phyloP scores from a whole-genome alignment of 2,797 vertebrate species.

The Labroides dimidiatus region DNA sequence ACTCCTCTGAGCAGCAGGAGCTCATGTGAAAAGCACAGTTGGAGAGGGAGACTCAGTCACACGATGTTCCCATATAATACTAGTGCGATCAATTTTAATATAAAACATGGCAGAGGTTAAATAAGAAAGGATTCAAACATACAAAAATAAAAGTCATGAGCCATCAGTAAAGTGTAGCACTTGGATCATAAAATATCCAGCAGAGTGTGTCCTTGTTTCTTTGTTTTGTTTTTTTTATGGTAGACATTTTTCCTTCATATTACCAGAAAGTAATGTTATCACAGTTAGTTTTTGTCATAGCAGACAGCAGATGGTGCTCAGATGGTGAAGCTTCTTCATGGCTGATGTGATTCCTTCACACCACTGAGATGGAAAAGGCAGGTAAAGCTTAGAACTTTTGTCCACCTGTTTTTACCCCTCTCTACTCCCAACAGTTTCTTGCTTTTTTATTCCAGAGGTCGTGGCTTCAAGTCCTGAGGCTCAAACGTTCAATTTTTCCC shows the following conservation, averaged over 20 bases:
- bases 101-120: constrained; percentile 5
- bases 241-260: constrained; percentile 45
- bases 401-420: neutral
- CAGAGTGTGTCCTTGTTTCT: neutral
- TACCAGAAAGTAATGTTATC: constrained; percentile 1
- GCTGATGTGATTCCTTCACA: constrained; percentile 37
- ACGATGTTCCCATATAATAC: constrained; percentile 33
- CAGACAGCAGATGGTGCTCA: constrained; percentile 9
- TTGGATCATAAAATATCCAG: constrained; percentile 17
- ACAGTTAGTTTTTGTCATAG: constrained; percentile 21
- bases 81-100: constrained; percentile 7
- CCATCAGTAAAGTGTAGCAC: constrained; percentile 5
- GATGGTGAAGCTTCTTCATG: constrained; percentile 3
- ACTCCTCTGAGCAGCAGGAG: constrained; percentile 32
- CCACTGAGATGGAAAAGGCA: constrained; percentile 1
- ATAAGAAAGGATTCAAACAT: neutral
- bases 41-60: constrained; percentile 39
- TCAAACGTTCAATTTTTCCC: neutral
- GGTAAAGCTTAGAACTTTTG: neutral
- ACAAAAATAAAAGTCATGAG: constrained; percentile 4
- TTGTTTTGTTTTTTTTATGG: constrained; percentile 26
- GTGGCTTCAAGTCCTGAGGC: neutral
- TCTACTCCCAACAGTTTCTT: neutral
- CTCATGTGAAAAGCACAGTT: constrained; percentile 26
- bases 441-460: neutral